phyloP scores from a whole-genome alignment of 92 coral and sea anemone genomes.

The Metridium senile region DNA sequence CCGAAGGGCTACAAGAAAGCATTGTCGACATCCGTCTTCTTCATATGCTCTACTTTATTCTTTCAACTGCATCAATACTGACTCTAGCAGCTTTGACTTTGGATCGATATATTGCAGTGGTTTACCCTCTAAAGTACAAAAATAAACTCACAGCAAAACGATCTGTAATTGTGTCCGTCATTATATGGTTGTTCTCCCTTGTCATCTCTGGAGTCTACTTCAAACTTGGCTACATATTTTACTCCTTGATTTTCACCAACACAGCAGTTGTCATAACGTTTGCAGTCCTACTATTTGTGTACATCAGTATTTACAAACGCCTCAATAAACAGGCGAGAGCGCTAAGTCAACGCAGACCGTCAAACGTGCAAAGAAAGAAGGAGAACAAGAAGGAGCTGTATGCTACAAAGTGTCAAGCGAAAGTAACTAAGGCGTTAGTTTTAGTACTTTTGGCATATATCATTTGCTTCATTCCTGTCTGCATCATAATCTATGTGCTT shows the following conservation, averaged over 20 bases:
- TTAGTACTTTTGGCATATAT: conserved; percentile 38
- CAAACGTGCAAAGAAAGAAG: not conserved
- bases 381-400: conserved; percentile 24
- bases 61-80: conserved; percentile 82
- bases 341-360: not conserved
- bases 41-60: conserved; percentile 70
- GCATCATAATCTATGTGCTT: conserved; percentile 46
- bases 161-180: conserved; percentile 51
- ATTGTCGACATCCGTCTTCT: conserved; percentile 55
- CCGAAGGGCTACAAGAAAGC: conserved; percentile 59
- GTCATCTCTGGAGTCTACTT: conserved; percentile 65
- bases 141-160: conserved; percentile 50
- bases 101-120: conserved; percentile 84
- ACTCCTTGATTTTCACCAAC: conserved; percentile 79
- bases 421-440: conserved; percentile 45
- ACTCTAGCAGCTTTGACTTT: conserved; percentile 73
- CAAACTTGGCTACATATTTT: conserved; percentile 69
- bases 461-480: conserved; percentile 47
- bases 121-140: conserved; percentile 67
- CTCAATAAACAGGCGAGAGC: conserved; percentile 26
- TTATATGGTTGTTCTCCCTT: conserved; percentile 72
- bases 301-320: conserved; percentile 60
- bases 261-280: conserved; percentile 82
- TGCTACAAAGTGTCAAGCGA: conserved; percentile 32
- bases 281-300: conserved; percentile 72